These are phyloP conservation scores for Microhierax caerulescens DNA, from an alignment of 2,797 vertebrate species.

Conservation along the genomic window DNA sequence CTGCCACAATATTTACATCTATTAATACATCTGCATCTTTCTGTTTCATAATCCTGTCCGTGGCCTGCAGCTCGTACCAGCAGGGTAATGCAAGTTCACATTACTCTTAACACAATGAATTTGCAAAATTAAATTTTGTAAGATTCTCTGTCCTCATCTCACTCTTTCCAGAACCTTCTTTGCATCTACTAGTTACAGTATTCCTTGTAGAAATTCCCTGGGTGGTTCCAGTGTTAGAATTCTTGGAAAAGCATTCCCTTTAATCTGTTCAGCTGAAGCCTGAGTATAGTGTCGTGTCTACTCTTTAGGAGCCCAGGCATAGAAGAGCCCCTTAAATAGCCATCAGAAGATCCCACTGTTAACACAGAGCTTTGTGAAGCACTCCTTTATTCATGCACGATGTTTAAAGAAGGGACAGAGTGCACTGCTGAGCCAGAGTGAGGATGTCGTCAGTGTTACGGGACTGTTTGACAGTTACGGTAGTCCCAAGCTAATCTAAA, in stretches of 20 bases:
- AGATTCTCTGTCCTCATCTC: not conserved
- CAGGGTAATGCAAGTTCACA: not conserved
- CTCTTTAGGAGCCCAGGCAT: not conserved
- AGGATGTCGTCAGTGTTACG: not conserved
- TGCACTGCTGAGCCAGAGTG: not conserved
- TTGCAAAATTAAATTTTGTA: not conserved
- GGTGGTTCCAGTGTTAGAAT: not conserved
- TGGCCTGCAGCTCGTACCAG: not conserved
- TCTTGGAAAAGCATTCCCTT: not conserved
- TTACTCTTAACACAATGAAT: not conserved
- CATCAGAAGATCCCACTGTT: not conserved
- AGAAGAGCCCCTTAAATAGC: not conserved
- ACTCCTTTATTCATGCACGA: not conserved
- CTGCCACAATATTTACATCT: not conserved
- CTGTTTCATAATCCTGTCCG: not conserved
- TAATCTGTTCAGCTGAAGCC: not conserved
- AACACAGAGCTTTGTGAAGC: not conserved
- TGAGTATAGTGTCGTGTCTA: not conserved
- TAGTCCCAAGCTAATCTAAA: not conserved
- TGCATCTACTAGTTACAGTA: not conserved
- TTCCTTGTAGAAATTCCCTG: not conserved
- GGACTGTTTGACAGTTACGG: not conserved
- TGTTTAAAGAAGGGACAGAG: not conserved
- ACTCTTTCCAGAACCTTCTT: not conserved
- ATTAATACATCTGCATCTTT: not conserved